A percentile compares a stretch with the other conserved stretches of the same genome.
Conservation (phyloP, 2,888 invertebrate species). For the Noctua comes region DNA sequence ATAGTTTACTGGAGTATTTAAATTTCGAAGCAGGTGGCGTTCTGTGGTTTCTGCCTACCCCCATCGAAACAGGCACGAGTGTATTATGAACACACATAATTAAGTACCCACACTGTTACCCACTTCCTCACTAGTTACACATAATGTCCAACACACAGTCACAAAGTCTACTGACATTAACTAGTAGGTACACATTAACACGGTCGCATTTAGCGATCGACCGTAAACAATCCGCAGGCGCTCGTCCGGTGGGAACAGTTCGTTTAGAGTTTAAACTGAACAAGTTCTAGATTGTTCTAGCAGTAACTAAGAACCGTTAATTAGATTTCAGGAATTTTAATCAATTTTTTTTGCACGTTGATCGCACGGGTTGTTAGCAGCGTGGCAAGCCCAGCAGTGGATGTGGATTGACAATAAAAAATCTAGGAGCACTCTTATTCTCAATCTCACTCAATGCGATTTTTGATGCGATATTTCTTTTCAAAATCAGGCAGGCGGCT, state of each 20-base stretch:
- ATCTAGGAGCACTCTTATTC: background rate
- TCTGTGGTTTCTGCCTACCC: background rate
- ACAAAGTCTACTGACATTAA: conserved; percentile 23
- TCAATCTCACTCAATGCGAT: background rate
- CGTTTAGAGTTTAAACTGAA: background rate
- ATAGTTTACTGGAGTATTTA: background rate
- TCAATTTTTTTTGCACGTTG: background rate
- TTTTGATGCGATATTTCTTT: background rate
- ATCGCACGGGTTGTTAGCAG: background rate
- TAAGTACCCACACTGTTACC: background rate
- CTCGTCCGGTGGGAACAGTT: conserved; percentile 33
- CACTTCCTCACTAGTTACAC: background rate
- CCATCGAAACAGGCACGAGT: background rate
- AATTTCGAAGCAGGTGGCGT: background rate
- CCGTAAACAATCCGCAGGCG: conserved; percentile 59
- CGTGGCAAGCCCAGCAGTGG: background rate
- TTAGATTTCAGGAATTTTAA: background rate
- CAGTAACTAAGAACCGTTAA: background rate
- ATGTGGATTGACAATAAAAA: background rate
- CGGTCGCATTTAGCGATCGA: conserved; percentile 49
- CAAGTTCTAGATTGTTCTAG: background rate
- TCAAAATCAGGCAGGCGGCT: background rate
- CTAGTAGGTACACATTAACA: conserved; percentile 51
- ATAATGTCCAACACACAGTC: background rate
- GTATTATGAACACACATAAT: background rate